These are phyloP conservation scores for Nectonema munidae DNA, from an alignment of 2,888 invertebrate species.

Conservation along the genomic window DNA sequence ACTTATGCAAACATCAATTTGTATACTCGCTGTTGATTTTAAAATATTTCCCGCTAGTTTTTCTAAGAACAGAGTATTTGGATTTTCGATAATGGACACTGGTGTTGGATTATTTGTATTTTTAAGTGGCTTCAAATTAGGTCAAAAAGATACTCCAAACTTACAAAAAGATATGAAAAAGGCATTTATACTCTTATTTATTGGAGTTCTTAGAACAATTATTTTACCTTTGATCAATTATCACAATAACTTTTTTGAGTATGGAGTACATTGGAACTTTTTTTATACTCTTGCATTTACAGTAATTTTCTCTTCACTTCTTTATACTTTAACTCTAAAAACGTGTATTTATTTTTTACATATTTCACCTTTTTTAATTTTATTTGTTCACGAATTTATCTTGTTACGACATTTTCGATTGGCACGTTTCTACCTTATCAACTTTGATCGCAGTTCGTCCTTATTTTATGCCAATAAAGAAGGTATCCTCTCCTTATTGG, in stretches of 20 bases:
- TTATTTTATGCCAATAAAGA: slow-evolving; percentile 43
- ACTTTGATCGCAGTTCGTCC: neutral
- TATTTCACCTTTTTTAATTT: too few species aligned
- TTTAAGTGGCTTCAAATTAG: slow-evolving; percentile 37
- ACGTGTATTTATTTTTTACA: neutral
- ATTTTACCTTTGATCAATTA: slow-evolving; percentile 34
- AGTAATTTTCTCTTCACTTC: slow-evolving; percentile 28
- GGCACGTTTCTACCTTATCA: too few species aligned
- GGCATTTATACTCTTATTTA: slow-evolving; percentile 22
- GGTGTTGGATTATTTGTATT: slow-evolving; percentile 61
- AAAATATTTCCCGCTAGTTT: slow-evolving; percentile 44
- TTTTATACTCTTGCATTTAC: slow-evolving; percentile 61
- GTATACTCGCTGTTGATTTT: slow-evolving; percentile 78
- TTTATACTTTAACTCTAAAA: neutral
- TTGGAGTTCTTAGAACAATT: slow-evolving; percentile 25
- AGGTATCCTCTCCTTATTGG: slow-evolving; percentile 48
- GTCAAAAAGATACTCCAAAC: too few species aligned
- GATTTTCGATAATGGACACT: slow-evolving; percentile 45
- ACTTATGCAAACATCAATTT: slow-evolving; percentile 31
- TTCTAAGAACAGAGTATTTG: slow-evolving; percentile 42
- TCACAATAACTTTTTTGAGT: slow-evolving; percentile 56
- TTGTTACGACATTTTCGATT: too few species aligned
- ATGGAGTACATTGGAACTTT: slow-evolving; percentile 92
- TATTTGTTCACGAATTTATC: too few species aligned
- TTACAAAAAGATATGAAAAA: too few species aligned